Evolutionary conservation across 2,113 vertebrate genomes (phyloP), one percentile per base, ranked within the genome.

Genomic region (Furnarius figulus): DNA sequence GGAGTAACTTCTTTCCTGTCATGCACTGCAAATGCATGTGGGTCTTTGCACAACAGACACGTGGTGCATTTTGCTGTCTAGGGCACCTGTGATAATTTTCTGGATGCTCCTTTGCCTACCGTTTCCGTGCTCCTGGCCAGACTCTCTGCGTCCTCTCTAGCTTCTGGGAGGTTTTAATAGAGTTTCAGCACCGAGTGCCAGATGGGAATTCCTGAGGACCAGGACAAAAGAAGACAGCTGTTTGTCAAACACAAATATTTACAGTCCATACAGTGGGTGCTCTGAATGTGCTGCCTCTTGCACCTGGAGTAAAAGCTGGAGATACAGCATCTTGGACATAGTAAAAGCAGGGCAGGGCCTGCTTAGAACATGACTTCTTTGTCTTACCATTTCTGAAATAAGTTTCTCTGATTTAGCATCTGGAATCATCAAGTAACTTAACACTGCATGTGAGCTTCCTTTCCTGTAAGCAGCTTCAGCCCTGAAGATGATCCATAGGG

Each of bases 381-480:
- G 65, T 86, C 65, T n/a, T 72, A 30, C n/a, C 11, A 13, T 86
- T 90, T 83, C 65, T 62, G 68, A 81, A 77, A 21, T 79, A 89
- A 67, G 22, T 93, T 83, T 67, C 39, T 65, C 80, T 80, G 63
- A 68, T 88, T 68, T 72, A 90, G 37, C 7, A 2, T 72, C 65
- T 86, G 76, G 73, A 96, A 67, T 52, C 65, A 40, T 83, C 67
- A 92, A 89, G 67, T 93, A 78, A 72, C 40, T 78, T 80, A 87
- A 59, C 53, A 39, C 76, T 81, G 39, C 53, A 37, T 44, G 31
- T 53, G 61, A 81, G n/a, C 46, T 92, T 90, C 39, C 68, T 92
- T 92, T 85, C 56, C 65, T 71, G n/a, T 77, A 84, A 96, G 80
- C 75, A 83, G 42, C 85, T 86, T 97, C 90, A 90, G 56, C 59